Conservation (phyloP, 92 coral and sea anemone genomes). For the Palythoa heliodiscus region DNA sequence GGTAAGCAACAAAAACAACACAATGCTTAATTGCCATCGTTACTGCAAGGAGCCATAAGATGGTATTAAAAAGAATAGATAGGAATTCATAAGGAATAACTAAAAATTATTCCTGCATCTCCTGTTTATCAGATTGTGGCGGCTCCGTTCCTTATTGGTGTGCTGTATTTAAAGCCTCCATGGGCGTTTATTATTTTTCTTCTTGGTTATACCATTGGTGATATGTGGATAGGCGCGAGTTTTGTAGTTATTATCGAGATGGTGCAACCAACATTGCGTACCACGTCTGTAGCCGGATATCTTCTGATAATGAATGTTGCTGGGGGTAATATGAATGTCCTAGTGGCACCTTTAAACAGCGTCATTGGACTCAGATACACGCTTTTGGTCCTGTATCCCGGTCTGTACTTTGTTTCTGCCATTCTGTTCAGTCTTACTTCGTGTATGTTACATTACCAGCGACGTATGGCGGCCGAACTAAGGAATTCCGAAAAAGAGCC, state of each 20-base stretch:
- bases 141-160: constrained; percentile 8
- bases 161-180: constrained; percentile 18
- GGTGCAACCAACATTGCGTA: constrained; percentile 20
- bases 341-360: constrained; percentile 17
- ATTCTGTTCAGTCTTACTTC: constrained; percentile 1
- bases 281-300: constrained; percentile 25
- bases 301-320: constrained; percentile 28
- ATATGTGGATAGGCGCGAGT: constrained; percentile 36
- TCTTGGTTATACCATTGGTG: constrained; percentile 12
- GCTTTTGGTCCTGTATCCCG: constrained; percentile 20
- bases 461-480: not conserved
- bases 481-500: too few species aligned
- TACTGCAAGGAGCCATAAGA: too few species aligned
- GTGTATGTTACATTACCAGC: not conserved
- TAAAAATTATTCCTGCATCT: too few species aligned
- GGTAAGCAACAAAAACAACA: too few species aligned
- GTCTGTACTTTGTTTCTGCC: constrained; percentile 15
- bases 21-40: too few species aligned
- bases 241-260: constrained; percentile 14
- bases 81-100: too few species aligned
- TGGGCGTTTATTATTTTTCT: constrained; percentile 24
- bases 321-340: constrained; percentile 39
- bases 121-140: constrained; percentile 12
- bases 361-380: constrained; percentile 14
- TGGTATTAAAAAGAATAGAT: too few species aligned